These are phyloP conservation scores for Bombylius discolor DNA, from an alignment of 2,888 invertebrate genomes.

Conservation along the genomic window DNA sequence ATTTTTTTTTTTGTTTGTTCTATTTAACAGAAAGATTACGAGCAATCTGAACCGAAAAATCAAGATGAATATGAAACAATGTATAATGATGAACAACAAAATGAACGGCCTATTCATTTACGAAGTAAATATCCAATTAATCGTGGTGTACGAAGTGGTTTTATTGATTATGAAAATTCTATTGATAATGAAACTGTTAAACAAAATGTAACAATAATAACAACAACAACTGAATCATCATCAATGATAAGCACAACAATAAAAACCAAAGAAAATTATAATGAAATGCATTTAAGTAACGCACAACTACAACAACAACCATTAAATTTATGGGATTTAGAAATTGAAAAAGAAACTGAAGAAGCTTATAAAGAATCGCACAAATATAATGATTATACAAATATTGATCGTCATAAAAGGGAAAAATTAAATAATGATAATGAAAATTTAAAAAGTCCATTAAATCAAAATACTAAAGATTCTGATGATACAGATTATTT, in stretches of 20 bases:
- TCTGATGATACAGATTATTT: slow-evolving; percentile 22
- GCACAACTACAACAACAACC: slow-evolving; percentile 19
- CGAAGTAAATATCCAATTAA: slow-evolving; percentile 33
- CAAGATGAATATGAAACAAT: slow-evolving; percentile 29
- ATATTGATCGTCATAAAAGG: slow-evolving; percentile 2
- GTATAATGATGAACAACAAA: slow-evolving; percentile 28
- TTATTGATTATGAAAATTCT: background rate
- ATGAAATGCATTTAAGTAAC: slow-evolving; percentile 9
- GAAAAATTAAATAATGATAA: background rate
- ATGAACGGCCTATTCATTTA: slow-evolving; percentile 29
- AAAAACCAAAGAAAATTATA: slow-evolving; percentile 2
- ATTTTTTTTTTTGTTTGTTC: background rate
- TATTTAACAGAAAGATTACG: slow-evolving; percentile 25
- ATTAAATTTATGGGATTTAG: slow-evolving; percentile 41
- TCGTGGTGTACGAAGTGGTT: slow-evolving; percentile 31
- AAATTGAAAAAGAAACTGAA: slow-evolving; percentile 41
- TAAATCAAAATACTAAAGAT: no score
- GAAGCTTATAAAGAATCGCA: slow-evolving; percentile 31
- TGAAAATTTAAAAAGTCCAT: background rate
- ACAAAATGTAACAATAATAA: slow-evolving; percentile 2
- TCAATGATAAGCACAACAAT: background rate
- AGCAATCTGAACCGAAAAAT: slow-evolving; percentile 9
- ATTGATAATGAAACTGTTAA: slow-evolving; percentile 6
- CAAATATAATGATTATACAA: slow-evolving; percentile 15
- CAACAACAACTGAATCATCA: background rate